Base-by-base conservation (phyloP, 2,797 vertebrate genomes). In the Choloepus didactylus region DNA sequence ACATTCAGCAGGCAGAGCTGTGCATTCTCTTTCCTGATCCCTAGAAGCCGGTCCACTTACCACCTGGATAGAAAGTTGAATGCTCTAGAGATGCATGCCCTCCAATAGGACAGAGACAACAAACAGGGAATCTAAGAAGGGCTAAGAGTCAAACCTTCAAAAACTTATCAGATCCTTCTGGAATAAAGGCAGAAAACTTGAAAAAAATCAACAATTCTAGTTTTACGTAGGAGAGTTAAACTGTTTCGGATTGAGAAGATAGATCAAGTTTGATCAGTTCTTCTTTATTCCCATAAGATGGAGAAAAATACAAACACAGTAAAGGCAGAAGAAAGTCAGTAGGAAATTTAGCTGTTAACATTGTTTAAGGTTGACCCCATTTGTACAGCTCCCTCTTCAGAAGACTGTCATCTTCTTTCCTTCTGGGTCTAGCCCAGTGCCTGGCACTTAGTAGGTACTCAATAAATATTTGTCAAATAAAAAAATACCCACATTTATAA, bases 201-300 rank as follows among this genome's bases (percentile, higher is more conserved):
- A 81, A 85, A 85, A 80, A 88, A 80, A 67, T 56, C 35, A 35
- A 3, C 29, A 27, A 77, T 86, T 66, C 46, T 49, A n/a, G 38
- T 92, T 93, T 84, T 86, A 41, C 3, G 21, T 56, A 56, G 16
- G 19, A 91, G 15, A 73, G 51, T 49, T 69, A 85, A 73, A 67
- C 21, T 60, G 23, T 35, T 87, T 93, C 83, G 67, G 25, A 77
- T 19, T 54, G 59, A 90, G 91, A 87, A 85, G 62, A 51, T 4
- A 23, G 35, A 35, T 35, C 35, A 21, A 59, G 18, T 85, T 62
- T 56, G 35, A 25, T 54, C n/a, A 59, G 69, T 41, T 2, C 1
- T 56, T 72, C 69, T 93, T n/a, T 38, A 46, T 64, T 51, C 27
- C 1, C 23, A 6, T 67, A 84, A 91, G 91, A 95, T 27, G 1